Percentiles rank a stretch among this genome's conserved stretches.
phyloP scores from a whole-genome alignment of 2,888 invertebrate genomes.

The Tachystola acroxantha region DNA sequence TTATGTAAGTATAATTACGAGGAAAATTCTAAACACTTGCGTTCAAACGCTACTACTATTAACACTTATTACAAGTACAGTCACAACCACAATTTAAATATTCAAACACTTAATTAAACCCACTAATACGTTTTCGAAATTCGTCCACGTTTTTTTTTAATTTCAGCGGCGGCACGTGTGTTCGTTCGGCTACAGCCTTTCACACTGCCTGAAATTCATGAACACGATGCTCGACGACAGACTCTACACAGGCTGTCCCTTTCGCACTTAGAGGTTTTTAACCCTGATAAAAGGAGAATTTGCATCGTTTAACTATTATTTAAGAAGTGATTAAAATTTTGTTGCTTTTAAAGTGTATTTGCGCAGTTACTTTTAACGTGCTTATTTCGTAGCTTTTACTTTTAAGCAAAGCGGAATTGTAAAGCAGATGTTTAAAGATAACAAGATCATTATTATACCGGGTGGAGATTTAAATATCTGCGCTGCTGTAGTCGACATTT shows the following conservation, averaged over 20 bases:
- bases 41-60: slow-evolving; percentile 1
- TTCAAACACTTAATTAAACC: slow-evolving; percentile 7
- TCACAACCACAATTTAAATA: slow-evolving; percentile 12
- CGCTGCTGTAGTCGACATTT: too few relatives aligned
- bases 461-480: too few relatives aligned
- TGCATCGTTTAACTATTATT: slow-evolving; percentile 15
- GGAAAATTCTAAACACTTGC: background rate
- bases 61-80: slow-evolving; percentile 2
- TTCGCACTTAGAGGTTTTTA: slow-evolving; percentile 17
- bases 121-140: slow-evolving; percentile 5
- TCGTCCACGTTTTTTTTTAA: slow-evolving; percentile 1
- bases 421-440: too few relatives aligned
- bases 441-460: too few relatives aligned
- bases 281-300: slow-evolving; percentile 18
- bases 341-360: background rate
- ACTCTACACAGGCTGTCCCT: slow-evolving; percentile 16
- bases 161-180: slow-evolving; percentile 2
- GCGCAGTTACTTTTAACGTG: too few relatives aligned
- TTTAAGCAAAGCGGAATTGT: too few relatives aligned
- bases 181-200: slow-evolving; percentile 10
- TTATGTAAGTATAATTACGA: slow-evolving; percentile 5
- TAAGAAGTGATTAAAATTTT: slow-evolving; percentile 15
- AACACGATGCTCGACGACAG: slow-evolving; percentile 14
- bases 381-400: too few relatives aligned
- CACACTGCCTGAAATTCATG: slow-evolving; percentile 19